A percentile compares a stretch with the other conserved stretches of the same genome.
Conservation (phyloP, 1,140 invertebrate species). For the Macrosteles quadrilineatus region DNA sequence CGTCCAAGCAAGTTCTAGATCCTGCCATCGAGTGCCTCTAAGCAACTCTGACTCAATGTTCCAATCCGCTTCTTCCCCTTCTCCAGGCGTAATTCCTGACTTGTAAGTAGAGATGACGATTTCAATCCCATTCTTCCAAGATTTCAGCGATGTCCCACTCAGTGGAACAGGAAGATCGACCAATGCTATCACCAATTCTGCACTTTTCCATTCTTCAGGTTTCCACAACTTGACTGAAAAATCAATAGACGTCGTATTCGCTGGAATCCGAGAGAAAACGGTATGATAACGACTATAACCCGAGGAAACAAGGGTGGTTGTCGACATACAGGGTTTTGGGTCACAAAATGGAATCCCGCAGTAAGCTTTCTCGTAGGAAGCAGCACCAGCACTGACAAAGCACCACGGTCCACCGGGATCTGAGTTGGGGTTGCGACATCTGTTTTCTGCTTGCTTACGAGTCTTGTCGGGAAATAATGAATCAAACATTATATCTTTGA, state of each 20-base stretch:
- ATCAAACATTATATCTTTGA: background rate
- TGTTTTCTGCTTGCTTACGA: background rate
- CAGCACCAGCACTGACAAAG: background rate
- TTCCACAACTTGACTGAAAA: conserved; percentile 12
- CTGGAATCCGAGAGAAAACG: background rate
- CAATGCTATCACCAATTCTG: conserved; percentile 20
- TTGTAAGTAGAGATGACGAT: conserved; percentile 25
- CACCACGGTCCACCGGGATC: conserved; percentile 9
- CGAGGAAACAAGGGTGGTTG: background rate
- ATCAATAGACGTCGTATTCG: background rate
- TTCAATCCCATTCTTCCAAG: conserved; percentile 29
- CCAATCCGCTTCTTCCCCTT: conserved; percentile 9
- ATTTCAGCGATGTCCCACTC: background rate
- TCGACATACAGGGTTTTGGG: background rate
- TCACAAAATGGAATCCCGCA: conserved; percentile 21
- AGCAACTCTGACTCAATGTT: background rate
- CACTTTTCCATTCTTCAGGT: conserved; percentile 6
- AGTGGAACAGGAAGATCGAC: conserved; percentile 18
- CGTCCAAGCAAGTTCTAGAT: conserved; percentile 20
- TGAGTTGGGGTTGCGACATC: background rate
- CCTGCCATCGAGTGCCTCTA: conserved; percentile 12
- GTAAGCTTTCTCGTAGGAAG: background rate
- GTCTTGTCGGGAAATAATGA: conserved; percentile 7
- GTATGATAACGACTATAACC: background rate
- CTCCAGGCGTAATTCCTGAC: conserved; percentile 2